Base-by-base conservation (phyloP, 2,113 vertebrate species). In the Irena cyanogastra region DNA sequence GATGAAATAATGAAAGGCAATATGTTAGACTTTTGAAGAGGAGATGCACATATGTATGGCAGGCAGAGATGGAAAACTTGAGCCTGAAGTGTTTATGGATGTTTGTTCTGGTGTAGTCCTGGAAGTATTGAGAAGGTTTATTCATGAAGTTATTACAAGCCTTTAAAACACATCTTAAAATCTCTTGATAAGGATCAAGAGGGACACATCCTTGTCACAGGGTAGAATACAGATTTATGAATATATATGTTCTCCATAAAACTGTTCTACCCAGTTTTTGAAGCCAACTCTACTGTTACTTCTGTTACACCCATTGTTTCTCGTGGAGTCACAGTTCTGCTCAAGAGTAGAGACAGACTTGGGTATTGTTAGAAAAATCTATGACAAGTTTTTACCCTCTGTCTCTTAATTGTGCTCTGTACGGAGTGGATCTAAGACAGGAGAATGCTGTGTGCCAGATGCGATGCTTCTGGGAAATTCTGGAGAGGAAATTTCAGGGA, bases 21-120 rank as follows among this genome's bases (percentile, higher is more conserved):
- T 21, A 12, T 7, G 7, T 64, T 31, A 8, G n/a, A 22, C 8
- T 33, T 57, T 15, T 54, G 30, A 35, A 42, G n/a, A 71, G 26
- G 47, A 59, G 59, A 50, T 70, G 52, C 17, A 9, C 5, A 4
- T 30, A 7, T 2, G 7, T 1, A 0, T 35, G 42, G 18, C 5
- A 16, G 5, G 18, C 16, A 16, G 13, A 63, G 17, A 30, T 59
- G 5, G 44, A 68, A 45, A 68, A 64, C 28, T 26, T 59, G 24
- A 80, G 7, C 21, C 22, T 33, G 5, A 35, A 37, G 13, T n/a
- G 13, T 44, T 76, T n/a, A 30, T 37, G 21, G 28, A 13, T 80
- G 12, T 83, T 44, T 26, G 10, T 77, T 44, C 22, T 57, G 16
- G 12, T 41, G 8, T 44, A 63, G 72, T 65, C 14, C 28, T 50